Base-by-base conservation (phyloP, 2,888 invertebrate species). In the Cosmia trapezina region DNA sequence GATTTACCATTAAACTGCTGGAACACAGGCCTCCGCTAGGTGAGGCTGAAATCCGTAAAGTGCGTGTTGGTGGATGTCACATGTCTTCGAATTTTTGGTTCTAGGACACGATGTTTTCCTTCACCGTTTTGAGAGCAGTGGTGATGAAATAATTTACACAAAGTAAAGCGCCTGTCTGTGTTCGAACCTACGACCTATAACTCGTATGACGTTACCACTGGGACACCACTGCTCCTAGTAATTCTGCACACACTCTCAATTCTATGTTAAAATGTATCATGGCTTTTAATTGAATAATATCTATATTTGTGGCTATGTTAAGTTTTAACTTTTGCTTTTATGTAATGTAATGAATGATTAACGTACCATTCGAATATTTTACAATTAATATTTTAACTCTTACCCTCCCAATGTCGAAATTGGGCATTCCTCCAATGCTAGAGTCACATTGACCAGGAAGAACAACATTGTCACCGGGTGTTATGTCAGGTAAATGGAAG, bases 391-490 rank as follows among this genome's bases (percentile, higher is more conserved):
- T 53, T 1, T 12, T 14, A 17, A 37, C 89, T 47, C 61, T 69
- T 49, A 79, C 79, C 64, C 19, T 51, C 0, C 14, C 0, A 53
- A 75, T 37, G 71, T 91, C 73, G 54, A 94, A 94, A 83, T 92
- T 89, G 8, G 81, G 80, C 28, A 93, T 83, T 22, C 87, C 91
- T 59, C 76, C 56, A 8, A 94, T 89, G 67, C 83, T 90, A 4
- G 70, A 17, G 54, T 93, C 91, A 70, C 94, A 94, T 62, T 89
- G 90, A 22, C 94, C 94, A 12, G 87, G 83, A 67, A 94, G 90
- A 4, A 90, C 74, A 0, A 93, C 90, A 4, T 91, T 84, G 4
- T 87, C 85, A 8, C 89, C 90, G 0, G 91, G 89, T 1, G 73
- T 69, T 0, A 89, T 45, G 0, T 89, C 90, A 1, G 94, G 94